Conservation (phyloP, 2,888 invertebrate genomes). For the Mythimna lalbum region DNA sequence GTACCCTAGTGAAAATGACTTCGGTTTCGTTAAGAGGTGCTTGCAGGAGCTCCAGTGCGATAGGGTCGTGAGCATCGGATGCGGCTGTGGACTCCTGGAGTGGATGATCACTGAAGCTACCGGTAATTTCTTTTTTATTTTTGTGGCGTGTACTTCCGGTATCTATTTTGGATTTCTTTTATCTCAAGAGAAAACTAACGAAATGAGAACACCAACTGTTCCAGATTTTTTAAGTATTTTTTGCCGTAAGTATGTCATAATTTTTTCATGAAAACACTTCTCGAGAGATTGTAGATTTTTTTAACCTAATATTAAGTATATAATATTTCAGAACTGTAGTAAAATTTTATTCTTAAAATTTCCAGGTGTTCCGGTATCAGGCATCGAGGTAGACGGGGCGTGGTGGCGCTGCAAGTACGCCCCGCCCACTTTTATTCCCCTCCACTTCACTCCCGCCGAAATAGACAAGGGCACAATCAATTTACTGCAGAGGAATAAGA, state of each 20-base stretch:
- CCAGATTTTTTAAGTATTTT: neutral
- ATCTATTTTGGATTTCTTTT: neutral
- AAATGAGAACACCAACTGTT: neutral
- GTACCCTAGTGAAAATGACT: constrained; percentile 92
- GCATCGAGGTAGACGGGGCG: constrained; percentile 94
- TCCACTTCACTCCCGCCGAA: constrained; percentile 88
- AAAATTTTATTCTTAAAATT: constrained; percentile 37
- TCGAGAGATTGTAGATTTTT: neutral
- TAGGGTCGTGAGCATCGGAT: constrained; percentile 93
- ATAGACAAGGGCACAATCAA: constrained; percentile 79
- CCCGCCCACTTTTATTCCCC: constrained; percentile 93
- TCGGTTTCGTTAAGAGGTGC: constrained; percentile 89
- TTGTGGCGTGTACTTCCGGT: neutral
- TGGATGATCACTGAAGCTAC: constrained; percentile 93
- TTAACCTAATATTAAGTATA: too few species aligned
- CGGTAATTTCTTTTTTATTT: constrained; percentile 82
- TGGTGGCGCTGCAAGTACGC: constrained; percentile 96
- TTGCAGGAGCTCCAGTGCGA: constrained; percentile 83
- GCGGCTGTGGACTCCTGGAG: constrained; percentile 95
- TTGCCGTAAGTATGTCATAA: constrained; percentile 17
- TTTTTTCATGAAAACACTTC: neutral
- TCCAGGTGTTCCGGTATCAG: constrained; percentile 91
- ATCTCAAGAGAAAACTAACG: too few species aligned
- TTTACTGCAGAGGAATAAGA: constrained; percentile 80
- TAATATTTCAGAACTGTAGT: neutral